These are phyloP conservation scores for Daphoenositta chrysoptera DNA, from an alignment of 2,113 vertebrate genomes.

Conservation along the genomic window DNA sequence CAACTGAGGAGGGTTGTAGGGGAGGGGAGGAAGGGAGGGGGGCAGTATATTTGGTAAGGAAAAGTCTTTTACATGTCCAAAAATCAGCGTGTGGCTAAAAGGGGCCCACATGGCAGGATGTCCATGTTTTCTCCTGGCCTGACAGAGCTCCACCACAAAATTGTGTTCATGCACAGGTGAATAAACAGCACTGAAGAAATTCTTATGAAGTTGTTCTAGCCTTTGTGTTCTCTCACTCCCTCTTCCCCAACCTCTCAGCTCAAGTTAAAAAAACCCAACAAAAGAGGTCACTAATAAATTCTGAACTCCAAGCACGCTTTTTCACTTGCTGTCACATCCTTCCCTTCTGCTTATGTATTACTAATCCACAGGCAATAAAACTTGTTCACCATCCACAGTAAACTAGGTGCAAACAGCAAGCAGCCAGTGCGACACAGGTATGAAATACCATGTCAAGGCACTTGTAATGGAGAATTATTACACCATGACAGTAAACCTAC, in stretches of 20 bases:
- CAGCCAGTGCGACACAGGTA: background rate
- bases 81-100: background rate
- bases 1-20: background rate
- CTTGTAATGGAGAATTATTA: constrained; percentile 51
- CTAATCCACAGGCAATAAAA: background rate
- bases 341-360: background rate
- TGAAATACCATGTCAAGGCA: constrained; percentile 21
- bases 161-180: background rate
- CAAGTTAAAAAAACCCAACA: background rate
- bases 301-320: background rate
- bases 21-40: background rate
- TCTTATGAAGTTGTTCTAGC: background rate
- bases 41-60: background rate
- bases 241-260: background rate
- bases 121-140: background rate
- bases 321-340: background rate
- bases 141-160: background rate
- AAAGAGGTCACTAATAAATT: background rate
- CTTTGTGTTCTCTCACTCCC: background rate
- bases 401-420: background rate
- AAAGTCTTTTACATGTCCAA: background rate
- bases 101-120: background rate
- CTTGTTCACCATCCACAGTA: background rate
- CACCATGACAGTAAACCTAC: constrained; percentile 7
- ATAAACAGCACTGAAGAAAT: constrained; percentile 37